phyloP scores from a whole-genome alignment of 2,113 vertebrate species.

The Gallinago media region DNA sequence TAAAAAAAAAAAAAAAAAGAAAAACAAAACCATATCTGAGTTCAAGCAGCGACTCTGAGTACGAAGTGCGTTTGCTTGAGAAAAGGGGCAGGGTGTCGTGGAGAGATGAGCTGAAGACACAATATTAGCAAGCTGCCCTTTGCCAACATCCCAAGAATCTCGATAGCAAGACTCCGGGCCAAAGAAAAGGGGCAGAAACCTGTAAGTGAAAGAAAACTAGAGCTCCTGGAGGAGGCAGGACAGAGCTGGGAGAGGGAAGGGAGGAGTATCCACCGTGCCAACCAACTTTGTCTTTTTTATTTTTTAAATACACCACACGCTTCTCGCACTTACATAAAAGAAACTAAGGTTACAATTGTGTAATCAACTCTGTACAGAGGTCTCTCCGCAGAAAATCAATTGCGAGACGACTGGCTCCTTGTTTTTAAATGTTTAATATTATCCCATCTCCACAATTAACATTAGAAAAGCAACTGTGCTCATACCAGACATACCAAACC shows the following conservation, averaged over 20 bases:
- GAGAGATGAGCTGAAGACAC: constrained; percentile 13
- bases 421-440: constrained; percentile 62
- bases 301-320: not conserved
- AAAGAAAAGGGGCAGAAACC: not conserved
- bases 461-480: constrained; percentile 1
- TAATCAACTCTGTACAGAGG: not conserved
- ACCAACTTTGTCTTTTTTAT: not conserved
- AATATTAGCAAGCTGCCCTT: not conserved
- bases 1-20: not conserved
- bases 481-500: constrained; percentile 38
- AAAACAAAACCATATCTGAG: not conserved
- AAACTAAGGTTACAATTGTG: not conserved
- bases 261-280: not conserved
- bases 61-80: not conserved
- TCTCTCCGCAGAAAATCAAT: constrained; percentile 51
- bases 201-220: not conserved
- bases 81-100: not conserved
- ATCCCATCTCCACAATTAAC: constrained; percentile 23
- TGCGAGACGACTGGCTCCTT: constrained; percentile 47
- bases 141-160: not conserved
- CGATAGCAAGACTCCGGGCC: not conserved
- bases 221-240: not conserved
- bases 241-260: not conserved
- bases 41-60: not conserved
- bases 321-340: not conserved